Conservation (phyloP, 2,113 vertebrate species). For the Elachura formosa region DNA sequence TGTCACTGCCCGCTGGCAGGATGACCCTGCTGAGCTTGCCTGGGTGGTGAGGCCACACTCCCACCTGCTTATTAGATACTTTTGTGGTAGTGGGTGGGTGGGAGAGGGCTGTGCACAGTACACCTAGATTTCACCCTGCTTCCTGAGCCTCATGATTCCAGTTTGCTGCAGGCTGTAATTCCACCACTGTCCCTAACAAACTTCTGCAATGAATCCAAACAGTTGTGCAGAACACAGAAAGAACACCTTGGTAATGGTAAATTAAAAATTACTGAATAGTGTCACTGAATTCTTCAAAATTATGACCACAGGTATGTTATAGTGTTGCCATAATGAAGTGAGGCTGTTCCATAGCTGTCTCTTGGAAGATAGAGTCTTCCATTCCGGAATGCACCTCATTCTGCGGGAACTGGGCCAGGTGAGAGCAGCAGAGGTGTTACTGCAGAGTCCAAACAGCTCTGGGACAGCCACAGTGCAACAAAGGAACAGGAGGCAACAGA, state of each 20-base stretch:
- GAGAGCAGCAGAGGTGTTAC: not conserved
- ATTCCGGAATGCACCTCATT: not conserved
- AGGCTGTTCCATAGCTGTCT: not conserved
- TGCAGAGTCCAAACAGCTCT: not conserved
- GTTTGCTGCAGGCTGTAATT: not conserved
- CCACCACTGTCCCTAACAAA: not conserved
- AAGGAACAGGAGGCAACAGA: not conserved
- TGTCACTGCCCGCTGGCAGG: not conserved
- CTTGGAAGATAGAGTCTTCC: not conserved
- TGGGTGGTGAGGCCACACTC: not conserved
- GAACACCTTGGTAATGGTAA: not conserved
- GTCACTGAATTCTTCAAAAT: not conserved
- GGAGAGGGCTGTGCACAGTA: not conserved
- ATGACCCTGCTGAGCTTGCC: not conserved
- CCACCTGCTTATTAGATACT: not conserved
- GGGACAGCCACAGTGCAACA: not conserved
- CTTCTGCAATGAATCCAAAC: not conserved
- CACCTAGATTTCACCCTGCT: not conserved
- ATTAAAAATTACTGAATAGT: not conserved
- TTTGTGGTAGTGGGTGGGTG: not conserved
- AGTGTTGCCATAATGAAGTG: not conserved
- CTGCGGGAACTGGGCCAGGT: not conserved
- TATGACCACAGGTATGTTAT: not conserved
- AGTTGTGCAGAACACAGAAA: not conserved
- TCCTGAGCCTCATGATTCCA: accelerated